These are phyloP conservation scores for Heliornis fulica DNA, from an alignment of 2,113 vertebrate genomes.

Conservation along the genomic window DNA sequence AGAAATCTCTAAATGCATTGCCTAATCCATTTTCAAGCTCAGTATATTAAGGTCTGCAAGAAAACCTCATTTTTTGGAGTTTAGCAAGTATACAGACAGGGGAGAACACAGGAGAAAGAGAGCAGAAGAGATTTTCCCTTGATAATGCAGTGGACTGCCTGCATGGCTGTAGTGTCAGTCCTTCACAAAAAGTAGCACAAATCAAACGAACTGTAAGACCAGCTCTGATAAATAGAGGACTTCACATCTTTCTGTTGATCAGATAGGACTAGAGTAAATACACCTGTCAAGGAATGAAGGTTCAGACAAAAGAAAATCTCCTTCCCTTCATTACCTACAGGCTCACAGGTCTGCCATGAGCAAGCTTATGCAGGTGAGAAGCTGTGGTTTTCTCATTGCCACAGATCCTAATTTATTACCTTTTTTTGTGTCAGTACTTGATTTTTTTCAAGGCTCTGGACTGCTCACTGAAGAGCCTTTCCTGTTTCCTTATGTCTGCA, in stretches of 20 bases:
- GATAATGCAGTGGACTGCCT: background rate
- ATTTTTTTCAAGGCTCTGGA: background rate
- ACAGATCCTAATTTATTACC: background rate
- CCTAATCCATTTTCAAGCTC: conserved; percentile 60
- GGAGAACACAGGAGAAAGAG: background rate
- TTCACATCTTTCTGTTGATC: background rate
- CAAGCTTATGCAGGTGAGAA: background rate
- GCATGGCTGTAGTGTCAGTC: background rate
- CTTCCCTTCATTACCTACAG: background rate
- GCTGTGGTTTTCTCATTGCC: background rate
- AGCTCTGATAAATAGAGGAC: background rate
- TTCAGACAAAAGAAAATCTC: background rate
- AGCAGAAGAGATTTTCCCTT: background rate
- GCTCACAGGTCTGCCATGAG: background rate
- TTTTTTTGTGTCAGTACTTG: background rate
- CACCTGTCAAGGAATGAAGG: background rate
- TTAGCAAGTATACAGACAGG: background rate
- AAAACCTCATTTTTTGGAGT: conserved; percentile 26
- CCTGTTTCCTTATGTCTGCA: background rate
- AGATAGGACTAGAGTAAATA: background rate
- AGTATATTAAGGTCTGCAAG: conserved; percentile 38
- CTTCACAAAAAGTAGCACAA: background rate
- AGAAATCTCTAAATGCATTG: conserved; percentile 63
- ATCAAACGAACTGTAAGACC: background rate
- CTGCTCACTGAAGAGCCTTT: background rate